Percentiles rank a stretch among this genome's conserved stretches.
phyloP scores from a whole-genome alignment of 2,113 vertebrate genomes.

The Gymnocephalus cernua region DNA sequence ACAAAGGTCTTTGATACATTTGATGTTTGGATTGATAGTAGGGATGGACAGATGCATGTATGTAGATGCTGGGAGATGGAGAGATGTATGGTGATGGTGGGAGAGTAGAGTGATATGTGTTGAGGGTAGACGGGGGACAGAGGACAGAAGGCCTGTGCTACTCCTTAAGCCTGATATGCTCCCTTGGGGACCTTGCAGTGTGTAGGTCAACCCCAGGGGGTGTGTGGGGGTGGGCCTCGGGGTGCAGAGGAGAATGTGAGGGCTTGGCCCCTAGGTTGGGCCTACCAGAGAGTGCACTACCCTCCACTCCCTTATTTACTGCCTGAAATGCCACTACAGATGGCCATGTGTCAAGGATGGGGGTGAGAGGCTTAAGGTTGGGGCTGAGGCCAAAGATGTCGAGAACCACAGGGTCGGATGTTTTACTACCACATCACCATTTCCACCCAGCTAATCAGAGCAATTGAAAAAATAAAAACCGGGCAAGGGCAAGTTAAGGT shows the following conservation, averaged over 20 bases:
- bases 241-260: conserved; percentile 65
- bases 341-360: conserved; percentile 67
- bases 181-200: conserved; percentile 63
- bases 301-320: conserved; percentile 74
- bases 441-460: conserved; percentile 14
- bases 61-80: conserved; percentile 55
- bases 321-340: conserved; percentile 77
- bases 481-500: no score
- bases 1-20: conserved; percentile 45
- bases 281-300: conserved; percentile 45
- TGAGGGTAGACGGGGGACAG: conserved; percentile 54
- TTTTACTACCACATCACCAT: conserved; percentile 21
- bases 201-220: conserved; percentile 60
- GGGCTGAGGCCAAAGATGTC: conserved; percentile 20
- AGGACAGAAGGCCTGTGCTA: conserved; percentile 68
- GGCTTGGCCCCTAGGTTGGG: conserved; percentile 63
- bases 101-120: conserved; percentile 37
- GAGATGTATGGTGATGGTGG: conserved; percentile 50
- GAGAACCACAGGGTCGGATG: conserved; percentile 5
- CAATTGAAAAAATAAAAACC: neutral
- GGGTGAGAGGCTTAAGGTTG: conserved; percentile 39
- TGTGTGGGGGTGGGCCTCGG: conserved; percentile 54
- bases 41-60: conserved; percentile 58
- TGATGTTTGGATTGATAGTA: conserved; percentile 28
- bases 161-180: conserved; percentile 42